Evolutionary conservation across 2,888 invertebrate species (phyloP).

Genomic region (Lasioglossum morio): DNA sequence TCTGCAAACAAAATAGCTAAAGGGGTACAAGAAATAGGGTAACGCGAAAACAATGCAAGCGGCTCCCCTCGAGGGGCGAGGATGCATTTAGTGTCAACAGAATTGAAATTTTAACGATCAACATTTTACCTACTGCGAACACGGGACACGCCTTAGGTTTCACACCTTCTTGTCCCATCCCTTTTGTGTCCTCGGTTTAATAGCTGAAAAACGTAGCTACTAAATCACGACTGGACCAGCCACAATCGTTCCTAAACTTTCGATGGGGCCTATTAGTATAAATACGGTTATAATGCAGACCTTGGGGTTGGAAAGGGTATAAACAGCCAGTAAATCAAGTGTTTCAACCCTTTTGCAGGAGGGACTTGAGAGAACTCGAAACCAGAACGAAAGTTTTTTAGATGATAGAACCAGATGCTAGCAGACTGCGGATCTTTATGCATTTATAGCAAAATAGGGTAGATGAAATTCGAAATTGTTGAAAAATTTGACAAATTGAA

Average conservation of each 20-base stretch:
- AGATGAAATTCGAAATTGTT: no score
- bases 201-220: constrained; percentile 59
- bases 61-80: constrained; percentile 10
- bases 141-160: constrained; percentile 35
- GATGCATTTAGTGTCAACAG: constrained; percentile 19
- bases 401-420: constrained; percentile 24
- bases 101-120: constrained; percentile 54
- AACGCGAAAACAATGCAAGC: not conserved
- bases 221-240: constrained; percentile 73
- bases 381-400: constrained; percentile 64
- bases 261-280: constrained; percentile 80
- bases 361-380: constrained; percentile 62
- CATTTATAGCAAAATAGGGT: no score
- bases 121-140: constrained; percentile 41
- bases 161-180: constrained; percentile 27
- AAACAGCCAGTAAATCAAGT: constrained; percentile 83
- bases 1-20: constrained; percentile 9
- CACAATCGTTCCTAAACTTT: constrained; percentile 65
- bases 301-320: constrained; percentile 78
- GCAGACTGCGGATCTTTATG: no score
- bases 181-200: constrained; percentile 40
- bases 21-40: constrained; percentile 6
- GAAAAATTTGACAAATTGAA: no score
- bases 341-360: constrained; percentile 65
- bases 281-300: constrained; percentile 83